Evolutionary conservation across 1,140 invertebrate genomes (phyloP).

Genomic region (Hyposmocoma kahamanoa): DNA sequence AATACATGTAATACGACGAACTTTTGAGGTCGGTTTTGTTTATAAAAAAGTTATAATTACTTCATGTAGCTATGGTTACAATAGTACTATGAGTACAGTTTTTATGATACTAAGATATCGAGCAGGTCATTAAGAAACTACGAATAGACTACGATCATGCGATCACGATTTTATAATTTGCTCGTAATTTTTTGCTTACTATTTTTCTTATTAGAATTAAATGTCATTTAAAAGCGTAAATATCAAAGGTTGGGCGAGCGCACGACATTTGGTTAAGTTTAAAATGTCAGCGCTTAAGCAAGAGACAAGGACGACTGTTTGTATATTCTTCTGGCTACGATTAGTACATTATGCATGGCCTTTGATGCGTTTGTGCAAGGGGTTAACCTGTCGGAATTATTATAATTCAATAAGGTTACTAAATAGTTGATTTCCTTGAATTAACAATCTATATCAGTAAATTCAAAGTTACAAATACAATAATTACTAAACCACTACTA

Average conservation of each 20-base stretch:
- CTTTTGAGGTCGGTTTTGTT: no score
- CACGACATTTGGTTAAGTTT: constrained; percentile 65
- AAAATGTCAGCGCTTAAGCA: constrained; percentile 71
- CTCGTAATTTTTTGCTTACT: no score
- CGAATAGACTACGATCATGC: no score
- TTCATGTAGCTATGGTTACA: no score
- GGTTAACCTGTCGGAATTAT: constrained; percentile 54
- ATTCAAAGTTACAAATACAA: no score
- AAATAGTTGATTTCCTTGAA: constrained; percentile 62
- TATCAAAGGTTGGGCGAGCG: constrained; percentile 62
- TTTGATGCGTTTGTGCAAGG: constrained; percentile 55
- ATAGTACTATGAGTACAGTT: no score
- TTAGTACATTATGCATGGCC: constrained; percentile 63
- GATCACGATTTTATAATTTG: no score
- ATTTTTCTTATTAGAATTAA: constrained; percentile 45
- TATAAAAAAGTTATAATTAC: no score
- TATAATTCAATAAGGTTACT: constrained; percentile 60
- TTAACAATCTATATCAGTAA: constrained; percentile 43
- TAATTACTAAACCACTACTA: no score
- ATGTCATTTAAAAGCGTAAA: constrained; percentile 57
- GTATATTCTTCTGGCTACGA: constrained; percentile 62
- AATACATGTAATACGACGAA: no score
- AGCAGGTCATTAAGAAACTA: no score
- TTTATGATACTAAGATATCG: no score
- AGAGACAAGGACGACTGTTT: constrained; percentile 70